These are phyloP conservation scores for Tipula confusa DNA, from an alignment of 2,888 invertebrate species.

Conservation along the genomic window DNA sequence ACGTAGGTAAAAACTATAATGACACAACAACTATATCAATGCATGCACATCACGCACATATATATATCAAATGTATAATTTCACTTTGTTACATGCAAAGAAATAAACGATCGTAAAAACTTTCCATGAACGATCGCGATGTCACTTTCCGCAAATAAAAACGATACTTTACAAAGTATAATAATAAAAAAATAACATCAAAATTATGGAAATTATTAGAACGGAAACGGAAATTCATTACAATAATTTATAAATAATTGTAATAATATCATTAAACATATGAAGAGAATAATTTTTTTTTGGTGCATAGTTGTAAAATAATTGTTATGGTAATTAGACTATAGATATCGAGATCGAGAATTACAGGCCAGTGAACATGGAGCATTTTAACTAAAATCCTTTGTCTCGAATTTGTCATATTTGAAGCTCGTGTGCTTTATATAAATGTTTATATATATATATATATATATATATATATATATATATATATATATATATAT, in stretches of 20 bases:
- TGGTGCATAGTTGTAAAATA: not conserved
- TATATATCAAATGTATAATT: not conserved
- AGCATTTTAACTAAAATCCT: not conserved
- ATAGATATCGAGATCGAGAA: not conserved
- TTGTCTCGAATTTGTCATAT: not conserved
- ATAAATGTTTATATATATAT: no score
- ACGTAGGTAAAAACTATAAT: no score
- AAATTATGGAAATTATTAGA: constrained; percentile 27
- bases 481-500: no score
- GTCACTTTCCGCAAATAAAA: constrained; percentile 1
- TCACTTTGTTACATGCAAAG: not conserved
- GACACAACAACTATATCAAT: no score
- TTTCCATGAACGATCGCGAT: not conserved
- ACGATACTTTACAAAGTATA: not conserved
- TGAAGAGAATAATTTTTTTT: not conserved
- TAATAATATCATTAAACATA: not conserved
- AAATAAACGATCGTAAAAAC: not conserved
- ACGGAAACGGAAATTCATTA: constrained; percentile 29
- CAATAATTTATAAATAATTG: not conserved
- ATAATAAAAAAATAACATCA: not conserved
- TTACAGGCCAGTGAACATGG: not conserved
- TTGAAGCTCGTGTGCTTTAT: not conserved
- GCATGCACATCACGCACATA: not conserved
- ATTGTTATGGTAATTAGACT: constrained; percentile 12
- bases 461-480: no score